Evolutionary conservation across 2,888 invertebrate species (phyloP), one percentile per base, ranked within the genome.

Genomic region (Erebia aethiops): DNA sequence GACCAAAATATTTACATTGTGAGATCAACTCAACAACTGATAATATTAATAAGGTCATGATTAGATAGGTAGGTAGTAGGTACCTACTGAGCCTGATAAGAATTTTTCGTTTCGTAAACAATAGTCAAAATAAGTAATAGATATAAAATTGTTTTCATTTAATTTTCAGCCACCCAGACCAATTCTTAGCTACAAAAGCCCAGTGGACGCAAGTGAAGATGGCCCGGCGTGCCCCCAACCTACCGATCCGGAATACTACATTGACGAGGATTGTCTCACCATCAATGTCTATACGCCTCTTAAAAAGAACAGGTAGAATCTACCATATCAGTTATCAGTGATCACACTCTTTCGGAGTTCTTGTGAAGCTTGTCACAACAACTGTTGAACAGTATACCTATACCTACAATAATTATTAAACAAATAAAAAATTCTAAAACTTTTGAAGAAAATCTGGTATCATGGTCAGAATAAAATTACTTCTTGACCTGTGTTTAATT

Each of bases 221-320:
- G 95, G 95, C 0, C 95, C 95, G 0, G 89, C 94, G 57, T 95
- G 95, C 74, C 94, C 95, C 0, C 91, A 91, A 74, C 85, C 87
- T 0, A 82, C 86, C 77, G 83, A 74, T 78, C 79, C 62, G 58
- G 81, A 71, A 0, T 80, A 82, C 73, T 77, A 69, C 67, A 77
- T 93, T 64, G 93, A 94, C 43, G 96, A 96, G 77, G 95, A 96
- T 81, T 96, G 96, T 77, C 90, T 96, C 1, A 88, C 93, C 18
- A 80, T 96, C 65, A 96, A 96, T 76, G 94, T 96, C 0, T 96
- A 95, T 75, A 94, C 88, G 2, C 88, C 87, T 11, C 60, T 71
- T 26, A 73, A 69, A 9, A 63, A 35, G 26, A 70, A 76, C 14
- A 77, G 77, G 78, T 76, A 70, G 1, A 35, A 35, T 35, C 7